These are phyloP conservation scores for Luperina testacea DNA, from an alignment of 2,888 invertebrate genomes.

Conservation along the genomic window DNA sequence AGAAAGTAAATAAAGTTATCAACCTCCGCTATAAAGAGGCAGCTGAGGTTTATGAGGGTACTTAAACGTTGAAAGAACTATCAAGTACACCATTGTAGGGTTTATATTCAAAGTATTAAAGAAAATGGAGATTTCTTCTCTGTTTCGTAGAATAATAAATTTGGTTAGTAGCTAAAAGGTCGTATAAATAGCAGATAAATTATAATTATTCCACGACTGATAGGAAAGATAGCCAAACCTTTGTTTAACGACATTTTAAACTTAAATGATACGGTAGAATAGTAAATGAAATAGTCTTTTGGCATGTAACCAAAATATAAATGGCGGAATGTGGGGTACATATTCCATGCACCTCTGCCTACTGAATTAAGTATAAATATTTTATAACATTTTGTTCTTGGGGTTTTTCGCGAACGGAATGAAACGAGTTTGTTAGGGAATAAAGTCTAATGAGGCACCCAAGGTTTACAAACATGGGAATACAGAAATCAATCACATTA, in stretches of 20 bases:
- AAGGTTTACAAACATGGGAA: no score
- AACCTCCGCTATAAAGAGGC: slow-evolving; percentile 38
- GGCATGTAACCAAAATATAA: background rate
- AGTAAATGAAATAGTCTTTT: background rate
- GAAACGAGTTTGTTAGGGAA: no score
- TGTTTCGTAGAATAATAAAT: slow-evolving; percentile 12
- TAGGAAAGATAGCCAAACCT: background rate
- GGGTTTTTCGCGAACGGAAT: no score
- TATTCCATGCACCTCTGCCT: background rate
- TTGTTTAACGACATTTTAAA: background rate
- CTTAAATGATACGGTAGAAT: background rate
- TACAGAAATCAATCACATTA: no score
- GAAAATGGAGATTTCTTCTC: slow-evolving; percentile 34
- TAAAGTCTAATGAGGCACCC: no score
- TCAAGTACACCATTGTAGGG: slow-evolving; percentile 39
- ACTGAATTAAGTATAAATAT: background rate
- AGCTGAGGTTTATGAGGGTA: slow-evolving; percentile 47
- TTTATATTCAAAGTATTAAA: slow-evolving; percentile 50
- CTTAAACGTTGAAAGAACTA: slow-evolving; percentile 56
- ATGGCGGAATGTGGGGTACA: background rate
- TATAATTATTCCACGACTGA: background rate
- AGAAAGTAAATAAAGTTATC: slow-evolving; percentile 53
- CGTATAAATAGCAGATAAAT: background rate
- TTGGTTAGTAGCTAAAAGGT: background rate
- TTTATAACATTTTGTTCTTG: no score